Conservation (phyloP, 2,888 invertebrate species). For the Pandemis cinnamomeana region DNA sequence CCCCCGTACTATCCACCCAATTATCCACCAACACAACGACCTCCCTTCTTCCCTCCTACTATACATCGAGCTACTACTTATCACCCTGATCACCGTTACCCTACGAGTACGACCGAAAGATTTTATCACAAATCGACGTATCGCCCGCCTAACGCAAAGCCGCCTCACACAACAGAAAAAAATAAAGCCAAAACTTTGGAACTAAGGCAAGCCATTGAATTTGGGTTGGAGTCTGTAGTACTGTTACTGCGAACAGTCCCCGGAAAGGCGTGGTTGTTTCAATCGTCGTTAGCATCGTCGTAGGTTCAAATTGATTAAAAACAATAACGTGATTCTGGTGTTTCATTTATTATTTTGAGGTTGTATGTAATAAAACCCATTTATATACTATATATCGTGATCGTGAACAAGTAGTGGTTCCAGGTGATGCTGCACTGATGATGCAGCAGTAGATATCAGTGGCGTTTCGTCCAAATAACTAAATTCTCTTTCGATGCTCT, state of each 20-base stretch:
- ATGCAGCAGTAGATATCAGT: too few relatives aligned
- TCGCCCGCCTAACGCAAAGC: background rate
- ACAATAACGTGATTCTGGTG: background rate
- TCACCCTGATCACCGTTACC: background rate
- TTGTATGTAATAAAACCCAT: too few relatives aligned
- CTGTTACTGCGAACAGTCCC: slow-evolving; percentile 2
- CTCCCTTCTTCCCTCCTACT: too few relatives aligned
- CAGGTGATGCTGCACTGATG: too few relatives aligned
- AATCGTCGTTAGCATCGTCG: background rate
- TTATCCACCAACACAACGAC: too few relatives aligned
- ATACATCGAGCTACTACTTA: background rate
- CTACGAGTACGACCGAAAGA: background rate
- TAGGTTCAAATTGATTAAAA: background rate
- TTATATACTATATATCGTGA: too few relatives aligned
- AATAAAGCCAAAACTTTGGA: background rate
- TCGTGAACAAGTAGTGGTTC: too few relatives aligned
- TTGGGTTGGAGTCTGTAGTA: background rate
- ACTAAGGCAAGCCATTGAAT: background rate
- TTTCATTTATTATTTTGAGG: background rate
- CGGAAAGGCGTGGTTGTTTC: slow-evolving; percentile 3
- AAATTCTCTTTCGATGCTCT: too few relatives aligned
- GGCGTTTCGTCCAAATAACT: too few relatives aligned
- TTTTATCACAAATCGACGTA: background rate
- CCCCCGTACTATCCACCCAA: too few relatives aligned
- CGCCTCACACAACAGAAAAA: background rate